Conservation (phyloP, 2,797 vertebrate species). For the Argentina silus region DNA sequence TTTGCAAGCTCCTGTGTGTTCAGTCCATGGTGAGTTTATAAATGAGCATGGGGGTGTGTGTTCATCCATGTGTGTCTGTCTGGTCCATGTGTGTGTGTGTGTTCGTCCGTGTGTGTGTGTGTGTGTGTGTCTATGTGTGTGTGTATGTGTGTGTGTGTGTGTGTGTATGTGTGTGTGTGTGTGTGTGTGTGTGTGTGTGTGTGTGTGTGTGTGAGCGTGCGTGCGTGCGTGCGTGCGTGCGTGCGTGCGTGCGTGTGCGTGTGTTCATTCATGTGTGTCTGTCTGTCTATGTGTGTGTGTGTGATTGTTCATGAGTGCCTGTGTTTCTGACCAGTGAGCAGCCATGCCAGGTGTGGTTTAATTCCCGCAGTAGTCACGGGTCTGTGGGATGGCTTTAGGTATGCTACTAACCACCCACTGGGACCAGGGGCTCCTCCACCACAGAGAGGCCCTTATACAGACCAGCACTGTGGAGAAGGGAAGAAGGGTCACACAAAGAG, state of each 20-base stretch:
- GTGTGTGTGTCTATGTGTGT: too few species aligned
- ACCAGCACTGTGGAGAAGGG: too few species aligned
- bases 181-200: background rate
- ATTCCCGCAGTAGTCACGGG: constrained; percentile 60
- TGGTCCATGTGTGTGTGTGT: constrained; percentile 6
- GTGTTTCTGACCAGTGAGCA: constrained; percentile 28
- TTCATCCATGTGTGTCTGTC: constrained; percentile 4
- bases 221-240: constrained; percentile 1
- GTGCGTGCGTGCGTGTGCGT: background rate
- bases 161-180: background rate
- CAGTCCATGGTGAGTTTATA: background rate
- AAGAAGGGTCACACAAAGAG: constrained; percentile 32
- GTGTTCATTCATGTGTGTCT: background rate
- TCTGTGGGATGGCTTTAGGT: constrained; percentile 67
- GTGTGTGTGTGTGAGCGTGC: constrained; percentile 9
- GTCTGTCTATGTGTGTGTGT: background rate
- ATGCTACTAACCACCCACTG: constrained; percentile 58
- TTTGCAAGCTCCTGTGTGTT: constrained; percentile 30
- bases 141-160: background rate
- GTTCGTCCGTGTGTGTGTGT: constrained; percentile 5
- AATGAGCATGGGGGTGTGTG: constrained; percentile 1
- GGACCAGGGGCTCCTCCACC: constrained; percentile 32
- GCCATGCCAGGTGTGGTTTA: constrained; percentile 67
- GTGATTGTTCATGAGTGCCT: constrained; percentile 15
- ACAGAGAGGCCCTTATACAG: background rate